A percentile compares a stretch with the other conserved stretches of the same genome.
phyloP scores from a whole-genome alignment of 2,888 invertebrate species.

The Megaustenia siamemsis region DNA sequence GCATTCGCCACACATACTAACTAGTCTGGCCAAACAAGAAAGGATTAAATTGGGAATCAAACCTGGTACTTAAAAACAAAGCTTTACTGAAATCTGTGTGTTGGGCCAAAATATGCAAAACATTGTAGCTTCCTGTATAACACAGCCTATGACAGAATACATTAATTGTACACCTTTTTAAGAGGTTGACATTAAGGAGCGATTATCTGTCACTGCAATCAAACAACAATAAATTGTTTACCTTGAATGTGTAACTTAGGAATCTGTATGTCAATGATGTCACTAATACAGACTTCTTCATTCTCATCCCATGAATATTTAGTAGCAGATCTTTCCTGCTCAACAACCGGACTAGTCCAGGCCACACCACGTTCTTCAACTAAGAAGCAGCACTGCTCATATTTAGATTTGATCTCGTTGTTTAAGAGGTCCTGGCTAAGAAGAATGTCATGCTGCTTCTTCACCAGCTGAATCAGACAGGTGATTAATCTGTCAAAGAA shows the following conservation, averaged over 20 bases:
- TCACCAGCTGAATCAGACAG: slow-evolving; percentile 66
- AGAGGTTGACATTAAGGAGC: no score
- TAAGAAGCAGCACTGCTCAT: slow-evolving; percentile 62
- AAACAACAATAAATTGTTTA: background rate
- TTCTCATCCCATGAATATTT: slow-evolving; percentile 53
- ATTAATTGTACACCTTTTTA: no score
- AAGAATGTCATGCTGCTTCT: slow-evolving; percentile 68
- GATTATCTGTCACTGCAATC: no score
- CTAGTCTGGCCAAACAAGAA: no score
- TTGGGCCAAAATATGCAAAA: no score
- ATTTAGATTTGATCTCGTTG: slow-evolving; percentile 65
- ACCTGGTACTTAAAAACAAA: no score
- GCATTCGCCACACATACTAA: no score
- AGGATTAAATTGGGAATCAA: no score
- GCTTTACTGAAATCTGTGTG: no score
- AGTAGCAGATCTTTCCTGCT: background rate
- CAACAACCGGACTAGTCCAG: slow-evolving; percentile 63
- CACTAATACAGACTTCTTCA: slow-evolving; percentile 52
- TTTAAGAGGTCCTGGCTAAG: slow-evolving; percentile 69
- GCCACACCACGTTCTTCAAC: slow-evolving; percentile 68
- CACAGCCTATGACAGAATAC: background rate
- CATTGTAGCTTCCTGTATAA: no score
- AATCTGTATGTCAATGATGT: slow-evolving; percentile 58
- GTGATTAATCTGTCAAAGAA: slow-evolving; percentile 63
- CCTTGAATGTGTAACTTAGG: slow-evolving; percentile 52